A percentile compares a stretch with the other conserved stretches of the same genome.
These are phyloP conservation scores for Albula goreensis DNA, from an alignment of 2,113 vertebrate genomes.

Conservation along the genomic window DNA sequence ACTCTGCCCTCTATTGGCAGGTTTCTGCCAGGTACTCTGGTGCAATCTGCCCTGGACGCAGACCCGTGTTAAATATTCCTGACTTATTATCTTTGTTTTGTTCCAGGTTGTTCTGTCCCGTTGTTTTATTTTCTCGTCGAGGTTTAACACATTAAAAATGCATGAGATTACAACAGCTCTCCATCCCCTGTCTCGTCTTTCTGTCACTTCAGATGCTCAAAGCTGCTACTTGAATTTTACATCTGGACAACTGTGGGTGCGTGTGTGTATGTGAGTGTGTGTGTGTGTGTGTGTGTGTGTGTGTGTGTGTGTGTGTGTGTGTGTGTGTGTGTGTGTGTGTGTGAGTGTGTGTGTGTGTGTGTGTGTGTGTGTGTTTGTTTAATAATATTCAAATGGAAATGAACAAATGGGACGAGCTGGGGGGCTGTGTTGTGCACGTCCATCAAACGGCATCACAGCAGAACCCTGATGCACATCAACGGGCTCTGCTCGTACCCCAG, in stretches of 20 bases:
- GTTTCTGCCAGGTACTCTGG: slow-evolving; percentile 7
- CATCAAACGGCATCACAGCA: background rate
- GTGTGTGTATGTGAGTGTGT: background rate
- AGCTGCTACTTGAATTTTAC: background rate
- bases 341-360: background rate
- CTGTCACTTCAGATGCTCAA: background rate
- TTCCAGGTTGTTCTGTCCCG: background rate
- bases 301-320: background rate
- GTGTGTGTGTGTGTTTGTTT: background rate
- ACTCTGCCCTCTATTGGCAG: slow-evolving; percentile 36
- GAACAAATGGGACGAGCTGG: background rate
- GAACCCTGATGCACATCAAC: background rate
- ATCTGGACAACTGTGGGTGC: background rate
- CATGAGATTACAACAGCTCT: background rate
- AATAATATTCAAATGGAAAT: background rate
- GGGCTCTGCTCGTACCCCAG: no score
- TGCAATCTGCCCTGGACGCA: background rate
- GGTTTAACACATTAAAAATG: background rate
- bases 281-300: background rate
- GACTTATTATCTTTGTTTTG: background rate
- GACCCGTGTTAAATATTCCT: background rate
- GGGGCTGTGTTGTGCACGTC: background rate
- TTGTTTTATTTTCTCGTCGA: background rate
- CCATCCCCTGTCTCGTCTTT: background rate
- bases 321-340: background rate